phyloP scores from a whole-genome alignment of 2,888 invertebrate genomes.

The Nemurella pictetii region DNA sequence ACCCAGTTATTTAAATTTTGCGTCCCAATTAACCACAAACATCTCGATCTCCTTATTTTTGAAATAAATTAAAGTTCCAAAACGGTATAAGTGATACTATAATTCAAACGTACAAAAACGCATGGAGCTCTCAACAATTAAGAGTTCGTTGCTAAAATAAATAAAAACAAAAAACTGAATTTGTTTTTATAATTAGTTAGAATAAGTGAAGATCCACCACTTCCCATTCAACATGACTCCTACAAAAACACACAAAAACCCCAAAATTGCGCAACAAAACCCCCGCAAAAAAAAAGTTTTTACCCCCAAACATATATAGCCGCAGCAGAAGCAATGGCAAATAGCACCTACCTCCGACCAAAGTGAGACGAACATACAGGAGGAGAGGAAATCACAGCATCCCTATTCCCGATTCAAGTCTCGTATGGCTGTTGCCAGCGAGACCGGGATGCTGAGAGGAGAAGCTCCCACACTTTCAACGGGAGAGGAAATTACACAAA shows the following conservation, averaged over 20 bases:
- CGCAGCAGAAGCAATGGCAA: not conserved
- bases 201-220: not conserved
- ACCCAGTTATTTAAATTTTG: no score
- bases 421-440: not conserved
- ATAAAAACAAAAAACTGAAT: no score
- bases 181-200: no score
- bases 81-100: no score
- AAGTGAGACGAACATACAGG: not conserved
- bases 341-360: not conserved
- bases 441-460: not conserved
- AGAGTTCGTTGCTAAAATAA: no score
- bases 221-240: not conserved
- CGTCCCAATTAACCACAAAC: no score
- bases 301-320: not conserved
- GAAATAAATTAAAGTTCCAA: no score
- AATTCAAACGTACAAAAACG: no score
- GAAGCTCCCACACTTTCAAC: slow-evolving; percentile 38
- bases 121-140: no score
- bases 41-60: no score
- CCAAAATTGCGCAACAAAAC: not conserved
- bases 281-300: not conserved
- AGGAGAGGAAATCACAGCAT: slow-evolving; percentile 12
- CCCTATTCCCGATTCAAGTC: slow-evolving; percentile 15
- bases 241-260: not conserved
- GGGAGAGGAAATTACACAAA: slow-evolving; percentile 56